Evolutionary conservation across 2,888 invertebrate genomes (phyloP).

Genomic region (Athrips mouffetella): DNA sequence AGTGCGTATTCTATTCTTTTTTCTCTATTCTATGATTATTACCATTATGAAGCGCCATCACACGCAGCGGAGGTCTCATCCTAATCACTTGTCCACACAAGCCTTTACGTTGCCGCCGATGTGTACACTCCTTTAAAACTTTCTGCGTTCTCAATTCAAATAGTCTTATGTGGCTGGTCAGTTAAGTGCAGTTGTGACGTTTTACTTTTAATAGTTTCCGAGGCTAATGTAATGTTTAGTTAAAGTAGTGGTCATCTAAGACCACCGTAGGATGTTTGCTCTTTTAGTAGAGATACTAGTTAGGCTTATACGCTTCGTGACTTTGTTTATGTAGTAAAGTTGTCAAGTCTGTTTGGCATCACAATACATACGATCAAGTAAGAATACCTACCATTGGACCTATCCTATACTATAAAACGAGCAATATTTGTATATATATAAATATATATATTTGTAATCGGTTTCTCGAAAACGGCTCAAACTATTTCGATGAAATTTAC

Average conservation of each 20-base stretch:
- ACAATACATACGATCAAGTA: too few species aligned
- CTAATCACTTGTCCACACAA: conserved; percentile 68
- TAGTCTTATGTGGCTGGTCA: conserved; percentile 31
- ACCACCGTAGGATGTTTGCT: conserved; percentile 69
- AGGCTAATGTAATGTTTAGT: conserved; percentile 62
- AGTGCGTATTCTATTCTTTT: too few species aligned
- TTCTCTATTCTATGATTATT: too few species aligned
- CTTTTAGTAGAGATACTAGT: conserved; percentile 8
- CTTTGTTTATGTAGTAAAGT: background rate
- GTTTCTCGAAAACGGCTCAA: too few species aligned
- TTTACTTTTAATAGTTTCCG: conserved; percentile 28
- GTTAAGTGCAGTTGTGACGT: conserved; percentile 17
- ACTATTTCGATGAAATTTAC: too few species aligned
- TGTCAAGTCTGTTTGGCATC: background rate
- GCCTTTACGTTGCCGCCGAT: conserved; percentile 54
- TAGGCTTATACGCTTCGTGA: background rate
- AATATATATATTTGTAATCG: too few species aligned
- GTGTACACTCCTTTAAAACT: conserved; percentile 57
- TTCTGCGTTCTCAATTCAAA: conserved; percentile 28
- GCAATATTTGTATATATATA: too few species aligned
- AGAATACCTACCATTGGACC: too few species aligned
- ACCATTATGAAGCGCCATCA: conserved; percentile 47
- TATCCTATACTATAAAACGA: too few species aligned
- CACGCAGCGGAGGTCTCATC: conserved; percentile 61
- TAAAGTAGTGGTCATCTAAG: conserved; percentile 44